Conservation (phyloP, 2,797 vertebrate species). For the Anguilla anguilla region DNA sequence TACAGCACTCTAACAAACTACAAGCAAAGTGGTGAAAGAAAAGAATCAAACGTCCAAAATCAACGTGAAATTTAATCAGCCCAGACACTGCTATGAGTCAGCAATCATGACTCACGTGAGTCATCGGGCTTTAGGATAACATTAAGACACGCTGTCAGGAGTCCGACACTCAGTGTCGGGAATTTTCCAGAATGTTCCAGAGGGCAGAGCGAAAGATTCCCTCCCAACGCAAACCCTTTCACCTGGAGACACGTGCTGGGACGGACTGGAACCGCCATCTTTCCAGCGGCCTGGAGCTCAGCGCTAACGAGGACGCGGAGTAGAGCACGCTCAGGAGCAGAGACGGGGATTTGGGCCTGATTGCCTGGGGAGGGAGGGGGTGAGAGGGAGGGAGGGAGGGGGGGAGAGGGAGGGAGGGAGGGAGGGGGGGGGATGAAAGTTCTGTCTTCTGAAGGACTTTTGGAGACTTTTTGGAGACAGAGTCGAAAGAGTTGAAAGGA, state of each 20-base stretch:
- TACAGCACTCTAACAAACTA: no score
- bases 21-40: not conserved
- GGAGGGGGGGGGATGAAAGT: no score
- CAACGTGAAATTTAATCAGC: not conserved
- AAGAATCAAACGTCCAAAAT: not conserved
- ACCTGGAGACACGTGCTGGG: no score
- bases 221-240: not conserved
- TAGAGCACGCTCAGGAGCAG: not conserved
- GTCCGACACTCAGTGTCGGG: not conserved
- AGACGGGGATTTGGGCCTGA: not conserved
- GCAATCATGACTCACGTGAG: not conserved
- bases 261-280: no score
- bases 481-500: not conserved
- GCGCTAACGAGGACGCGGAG: not conserved
- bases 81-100: not conserved
- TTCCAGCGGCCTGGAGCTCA: not conserved
- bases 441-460: not conserved
- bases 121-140: not conserved
- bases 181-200: not conserved
- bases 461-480: not conserved
- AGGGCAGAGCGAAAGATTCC: not conserved
- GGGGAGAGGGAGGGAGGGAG: no score
- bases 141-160: not conserved
- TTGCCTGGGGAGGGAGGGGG: no score
- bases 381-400: no score